Percentiles rank a stretch among this genome's conserved stretches.
Conservation (phyloP, 92 coral and sea anemone species). For the Paragorgia papillata region DNA sequence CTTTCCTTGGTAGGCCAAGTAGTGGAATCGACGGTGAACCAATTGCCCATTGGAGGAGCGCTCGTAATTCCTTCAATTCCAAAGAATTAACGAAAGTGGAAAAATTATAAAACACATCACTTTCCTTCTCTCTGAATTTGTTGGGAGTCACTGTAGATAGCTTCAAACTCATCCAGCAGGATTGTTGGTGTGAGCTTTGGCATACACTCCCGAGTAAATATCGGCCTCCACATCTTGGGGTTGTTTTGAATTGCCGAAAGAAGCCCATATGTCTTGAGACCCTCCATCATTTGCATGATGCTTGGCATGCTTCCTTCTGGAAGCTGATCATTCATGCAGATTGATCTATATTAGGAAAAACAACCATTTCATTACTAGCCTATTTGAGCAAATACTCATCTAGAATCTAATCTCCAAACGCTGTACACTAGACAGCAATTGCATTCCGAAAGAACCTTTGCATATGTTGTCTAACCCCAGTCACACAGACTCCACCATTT, state of each 20-base stretch:
- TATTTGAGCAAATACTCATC: no score
- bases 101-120: constrained; percentile 52
- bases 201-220: constrained; percentile 42
- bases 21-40: constrained; percentile 55
- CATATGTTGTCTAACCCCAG: no score
- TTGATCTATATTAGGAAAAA: constrained; percentile 34
- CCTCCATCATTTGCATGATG: constrained; percentile 51
- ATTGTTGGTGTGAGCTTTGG: constrained; percentile 48
- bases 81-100: constrained; percentile 44
- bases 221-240: constrained; percentile 53
- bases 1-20: constrained; percentile 55
- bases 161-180: constrained; percentile 50
- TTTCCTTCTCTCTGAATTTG: constrained; percentile 46
- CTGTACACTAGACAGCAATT: no score
- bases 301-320: constrained; percentile 48
- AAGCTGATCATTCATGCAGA: constrained; percentile 60
- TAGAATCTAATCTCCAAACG: no score
- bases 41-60: constrained; percentile 54
- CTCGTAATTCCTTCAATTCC: constrained; percentile 42
- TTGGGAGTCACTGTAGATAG: constrained; percentile 49
- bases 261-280: constrained; percentile 60
- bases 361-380: no score
- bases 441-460: no score
- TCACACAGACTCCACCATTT: no score
- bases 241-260: constrained; percentile 44